Evolutionary conservation across 1,140 invertebrate species (phyloP), one percentile per base, ranked within the genome.

Genomic region (Dufourea novaeangliae): DNA sequence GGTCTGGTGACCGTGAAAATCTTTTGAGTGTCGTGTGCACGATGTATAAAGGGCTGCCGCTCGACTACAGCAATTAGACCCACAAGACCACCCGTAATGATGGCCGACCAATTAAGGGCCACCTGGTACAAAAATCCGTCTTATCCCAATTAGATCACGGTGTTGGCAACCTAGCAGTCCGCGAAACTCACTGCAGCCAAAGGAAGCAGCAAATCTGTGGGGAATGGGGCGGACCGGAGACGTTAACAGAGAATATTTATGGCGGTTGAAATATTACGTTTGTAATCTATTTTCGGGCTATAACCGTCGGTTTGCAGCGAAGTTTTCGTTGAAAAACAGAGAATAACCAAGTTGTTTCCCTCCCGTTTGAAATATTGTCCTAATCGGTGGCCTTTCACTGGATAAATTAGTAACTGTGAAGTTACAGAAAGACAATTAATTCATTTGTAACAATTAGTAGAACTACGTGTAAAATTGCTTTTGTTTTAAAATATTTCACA

Each of bases 241-340:
- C 50, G 64, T 68, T 72, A 63, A 68, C 52, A 44, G 27, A 27
- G 63, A 81, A 82, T 84, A 86, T 87, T 86, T 84, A 87, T 78
- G 82, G 69, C 63, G 46, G 20, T 52, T 86, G 79, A 88, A 84
- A 86, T 87, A 87, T 88, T 80, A 77, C 84, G 62, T 82, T 85
- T 84, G 70, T 84, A 78, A 82, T 84, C 77, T 88, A 88, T 86
- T 87, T 83, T 70, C 39, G 73, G 74, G 32, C 44, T 64, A 69
- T 67, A 34, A 50, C 29, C 46, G 78, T 27, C 0, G 61, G 57
- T 72, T 76, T 37, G 78, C 61, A 39, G 67, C 67, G 54, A 12
- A 27, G 52, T 25, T 7, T 12, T 32, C 56, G 77, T 34, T 56
- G 34, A 71, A 44, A 67, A 25, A 64, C 46, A 39, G 46, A 67